Base-by-base conservation (phyloP, 1,140 invertebrate genomes). In the Choristoneura fumiferana region DNA sequence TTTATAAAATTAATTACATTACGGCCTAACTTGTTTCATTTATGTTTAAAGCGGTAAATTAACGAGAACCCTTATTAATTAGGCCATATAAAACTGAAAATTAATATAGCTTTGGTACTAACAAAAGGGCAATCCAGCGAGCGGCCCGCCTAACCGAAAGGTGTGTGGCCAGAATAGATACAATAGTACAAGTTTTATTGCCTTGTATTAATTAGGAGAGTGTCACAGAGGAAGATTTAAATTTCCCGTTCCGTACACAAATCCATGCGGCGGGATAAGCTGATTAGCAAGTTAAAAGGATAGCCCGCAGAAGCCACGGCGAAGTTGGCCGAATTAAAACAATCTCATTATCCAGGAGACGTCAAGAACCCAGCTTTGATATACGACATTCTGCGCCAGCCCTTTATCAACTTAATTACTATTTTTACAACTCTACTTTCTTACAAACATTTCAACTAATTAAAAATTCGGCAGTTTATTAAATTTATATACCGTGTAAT, bases 271-370 rank as follows among this genome's bases (percentile, higher is more conserved):
- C 59, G 58, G 67, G 68, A 71, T 74, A 76, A 81, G 69, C 73
- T 76, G 71, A 79, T 81, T 81, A 79, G 62, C 71, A 76, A 81
- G 75, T 79, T 79, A 81, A 78, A 78, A 69, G 71, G 76, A 74
- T 69, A 56, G 62, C 61, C 68, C 65, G 57, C 60, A 60, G 65
- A 64, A 73, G 58, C 64, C 60, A 54, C 61, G 60, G 57, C 40
- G 53, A 66, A 69, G 63, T 78, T 65, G 58, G 58, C 60, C 67
- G 64, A 77, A 81, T 78, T 78, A 78, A 78, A 79, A 76, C 73
- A 73, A 79, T 76, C 71, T 73, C 68, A 71, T 76, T 76, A 66
- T 65, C 61, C 59, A 58, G 36, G 54, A 59, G 60, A 66, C 62
- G 69, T 67, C 63, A 64, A 67, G 63, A 67, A 58, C 54, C 57